These are phyloP conservation scores for Tadarida brasiliensis DNA, from an alignment of 2,797 vertebrate genomes.

Conservation along the genomic window DNA sequence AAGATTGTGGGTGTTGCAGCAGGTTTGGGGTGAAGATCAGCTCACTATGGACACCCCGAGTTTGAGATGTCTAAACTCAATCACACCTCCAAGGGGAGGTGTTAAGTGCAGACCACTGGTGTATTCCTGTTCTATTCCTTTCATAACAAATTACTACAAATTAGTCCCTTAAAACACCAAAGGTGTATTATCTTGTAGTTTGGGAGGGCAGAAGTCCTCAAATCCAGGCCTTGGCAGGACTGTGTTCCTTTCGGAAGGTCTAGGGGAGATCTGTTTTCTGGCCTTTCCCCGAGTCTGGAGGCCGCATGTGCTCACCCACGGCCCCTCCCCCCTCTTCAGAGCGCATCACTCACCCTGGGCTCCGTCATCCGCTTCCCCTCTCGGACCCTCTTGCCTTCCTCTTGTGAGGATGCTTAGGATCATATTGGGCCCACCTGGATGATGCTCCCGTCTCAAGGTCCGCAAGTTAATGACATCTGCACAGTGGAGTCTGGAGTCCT, in stretches of 20 bases:
- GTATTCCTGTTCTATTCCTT: neutral
- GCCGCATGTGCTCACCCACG: too few relatives aligned
- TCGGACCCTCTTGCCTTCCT: neutral
- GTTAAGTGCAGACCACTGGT: neutral
- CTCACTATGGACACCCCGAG: neutral
- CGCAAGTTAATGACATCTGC: neutral
- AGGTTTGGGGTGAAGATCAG: neutral
- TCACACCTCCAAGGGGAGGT: neutral
- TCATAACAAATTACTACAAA: neutral
- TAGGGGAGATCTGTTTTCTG: neutral
- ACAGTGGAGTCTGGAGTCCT: neutral
- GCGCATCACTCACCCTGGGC: neutral
- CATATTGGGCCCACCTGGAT: neutral
- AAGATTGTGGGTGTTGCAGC: neutral
- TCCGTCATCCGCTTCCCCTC: fast-evolving
- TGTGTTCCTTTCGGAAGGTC: neutral
- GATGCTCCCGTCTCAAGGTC: neutral
- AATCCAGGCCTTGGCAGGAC: neutral
- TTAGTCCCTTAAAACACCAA: neutral
- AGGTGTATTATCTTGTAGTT: neutral
- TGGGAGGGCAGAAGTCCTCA: neutral
- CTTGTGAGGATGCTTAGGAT: neutral
- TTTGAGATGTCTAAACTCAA: neutral
- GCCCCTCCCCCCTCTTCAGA: neutral
- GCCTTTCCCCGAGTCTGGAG: neutral